Conservation (phyloP, 2,113 vertebrate genomes). For the Burhinus oedicnemus region DNA sequence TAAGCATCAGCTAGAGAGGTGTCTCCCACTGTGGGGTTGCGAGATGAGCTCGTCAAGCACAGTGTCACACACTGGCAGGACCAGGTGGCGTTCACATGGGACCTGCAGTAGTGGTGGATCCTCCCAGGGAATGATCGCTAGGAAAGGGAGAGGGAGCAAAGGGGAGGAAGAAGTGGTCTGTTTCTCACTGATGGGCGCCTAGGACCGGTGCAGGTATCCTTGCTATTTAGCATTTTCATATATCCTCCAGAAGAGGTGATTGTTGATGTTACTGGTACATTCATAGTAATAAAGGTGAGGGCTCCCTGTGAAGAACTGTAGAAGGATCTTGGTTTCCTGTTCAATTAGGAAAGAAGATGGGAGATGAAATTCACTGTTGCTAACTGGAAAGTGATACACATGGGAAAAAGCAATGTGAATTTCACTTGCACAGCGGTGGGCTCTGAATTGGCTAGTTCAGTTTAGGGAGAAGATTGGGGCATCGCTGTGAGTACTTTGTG, state of each 20-base stretch:
- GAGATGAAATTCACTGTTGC: background rate
- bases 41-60: no score
- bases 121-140: background rate
- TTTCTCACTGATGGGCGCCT: background rate
- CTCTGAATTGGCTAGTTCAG: background rate
- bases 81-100: background rate
- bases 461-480: background rate
- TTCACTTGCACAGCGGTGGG: background rate
- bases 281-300: background rate
- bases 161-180: background rate
- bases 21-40: background rate
- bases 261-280: background rate
- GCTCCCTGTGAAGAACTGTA: background rate
- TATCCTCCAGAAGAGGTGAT: background rate
- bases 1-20: background rate
- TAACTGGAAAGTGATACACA: background rate
- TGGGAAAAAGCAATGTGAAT: background rate
- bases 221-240: background rate
- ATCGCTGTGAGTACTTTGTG: background rate
- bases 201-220: background rate
- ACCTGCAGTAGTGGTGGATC: background rate
- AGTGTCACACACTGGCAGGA: fast-evolving
- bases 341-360: background rate
- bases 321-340: background rate
- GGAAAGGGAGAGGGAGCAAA: background rate